phyloP scores from a whole-genome alignment of 1,140 invertebrate species.

The Pseudomyrmex gracilis region DNA sequence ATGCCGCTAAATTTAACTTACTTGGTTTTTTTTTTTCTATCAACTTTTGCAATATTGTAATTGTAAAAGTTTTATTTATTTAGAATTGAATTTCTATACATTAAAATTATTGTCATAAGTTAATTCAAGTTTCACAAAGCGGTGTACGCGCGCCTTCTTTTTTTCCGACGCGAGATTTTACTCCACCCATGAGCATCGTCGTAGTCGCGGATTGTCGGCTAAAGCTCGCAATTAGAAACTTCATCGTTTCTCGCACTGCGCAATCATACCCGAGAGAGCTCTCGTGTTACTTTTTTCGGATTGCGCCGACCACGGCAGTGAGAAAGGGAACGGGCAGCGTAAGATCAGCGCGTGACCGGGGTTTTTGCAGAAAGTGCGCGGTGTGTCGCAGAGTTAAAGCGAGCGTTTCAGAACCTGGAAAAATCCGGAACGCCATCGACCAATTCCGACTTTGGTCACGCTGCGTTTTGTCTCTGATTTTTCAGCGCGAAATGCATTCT shows the following conservation, averaged over 20 bases:
- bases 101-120: background rate
- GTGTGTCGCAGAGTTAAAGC: constrained; percentile 42
- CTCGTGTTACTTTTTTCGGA: constrained; percentile 43
- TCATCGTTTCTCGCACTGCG: constrained; percentile 32
- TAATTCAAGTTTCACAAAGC: background rate
- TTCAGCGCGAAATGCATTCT: constrained; percentile 30
- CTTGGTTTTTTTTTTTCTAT: background rate
- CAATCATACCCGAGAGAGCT: constrained; percentile 40
- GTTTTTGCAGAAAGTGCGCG: constrained; percentile 13
- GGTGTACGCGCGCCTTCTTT: background rate
- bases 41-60: background rate
- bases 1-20: no score
- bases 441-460: constrained; percentile 37
- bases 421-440: constrained; percentile 14
- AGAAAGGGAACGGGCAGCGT: constrained; percentile 37
- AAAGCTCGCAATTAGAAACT: constrained; percentile 56
- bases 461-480: constrained; percentile 58
- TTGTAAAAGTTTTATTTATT: background rate
- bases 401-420: constrained; percentile 31
- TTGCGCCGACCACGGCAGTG: constrained; percentile 3
- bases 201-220: constrained; percentile 13
- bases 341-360: constrained; percentile 55
- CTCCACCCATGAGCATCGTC: background rate
- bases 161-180: constrained; percentile 15
- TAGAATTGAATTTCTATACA: background rate